Percentiles rank a stretch among this genome's conserved stretches.
phyloP scores from a whole-genome alignment of 1,140 invertebrate species.

The Chrysoperla carnea region DNA sequence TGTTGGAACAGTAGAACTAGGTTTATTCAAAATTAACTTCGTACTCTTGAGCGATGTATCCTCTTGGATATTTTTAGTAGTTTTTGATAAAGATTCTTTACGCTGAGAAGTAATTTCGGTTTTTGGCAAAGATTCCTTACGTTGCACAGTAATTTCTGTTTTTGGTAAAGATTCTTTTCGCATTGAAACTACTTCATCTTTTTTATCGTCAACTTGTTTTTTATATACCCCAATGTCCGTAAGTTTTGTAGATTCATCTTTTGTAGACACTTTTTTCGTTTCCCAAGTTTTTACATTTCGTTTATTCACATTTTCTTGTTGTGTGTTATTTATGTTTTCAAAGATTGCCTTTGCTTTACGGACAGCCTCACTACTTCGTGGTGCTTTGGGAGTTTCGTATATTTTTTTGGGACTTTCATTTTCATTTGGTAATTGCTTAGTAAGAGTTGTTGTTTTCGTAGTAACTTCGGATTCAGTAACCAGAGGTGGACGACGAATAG shows the following conservation, averaged over 20 bases:
- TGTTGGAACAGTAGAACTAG: too few species aligned
- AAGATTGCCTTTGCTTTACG: constrained; percentile 44
- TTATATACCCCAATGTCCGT: constrained; percentile 2
- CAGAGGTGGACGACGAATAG: neutral
- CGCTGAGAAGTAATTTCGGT: too few species aligned
- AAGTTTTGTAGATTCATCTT: constrained; percentile 2
- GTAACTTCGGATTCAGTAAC: neutral
- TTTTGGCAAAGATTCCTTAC: too few species aligned
- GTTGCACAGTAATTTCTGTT: too few species aligned
- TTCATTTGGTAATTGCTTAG: too few species aligned
- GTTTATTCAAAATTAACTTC: too few species aligned
- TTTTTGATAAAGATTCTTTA: too few species aligned
- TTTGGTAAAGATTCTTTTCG: neutral
- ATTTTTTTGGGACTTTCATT: neutral
- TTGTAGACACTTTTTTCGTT: neutral
- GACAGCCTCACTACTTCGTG: constrained; percentile 33
- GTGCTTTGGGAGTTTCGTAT: constrained; percentile 11
- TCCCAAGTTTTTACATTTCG: neutral
- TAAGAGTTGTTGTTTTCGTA: neutral
- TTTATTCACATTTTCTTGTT: neutral
- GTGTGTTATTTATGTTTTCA: constrained; percentile 34
- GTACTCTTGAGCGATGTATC: too few species aligned
- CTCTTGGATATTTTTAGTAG: too few species aligned
- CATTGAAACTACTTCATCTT: neutral
- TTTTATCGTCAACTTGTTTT: neutral